phyloP scores from a whole-genome alignment of 2,888 invertebrate genomes.

The Flexamia atlantica region DNA sequence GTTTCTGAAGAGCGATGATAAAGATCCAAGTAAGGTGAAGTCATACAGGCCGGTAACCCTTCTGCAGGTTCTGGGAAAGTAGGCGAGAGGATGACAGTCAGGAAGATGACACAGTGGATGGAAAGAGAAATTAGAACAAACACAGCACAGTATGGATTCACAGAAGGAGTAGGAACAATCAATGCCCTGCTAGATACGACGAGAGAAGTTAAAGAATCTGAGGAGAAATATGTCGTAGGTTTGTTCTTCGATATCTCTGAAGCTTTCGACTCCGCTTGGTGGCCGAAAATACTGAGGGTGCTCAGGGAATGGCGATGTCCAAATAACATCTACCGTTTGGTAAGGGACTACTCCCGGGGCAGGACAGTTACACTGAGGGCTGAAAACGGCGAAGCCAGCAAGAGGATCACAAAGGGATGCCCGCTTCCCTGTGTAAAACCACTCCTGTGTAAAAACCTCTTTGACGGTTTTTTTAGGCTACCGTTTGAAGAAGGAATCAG shows the following conservation, averaged over 20 bases:
- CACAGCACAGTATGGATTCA: neutral
- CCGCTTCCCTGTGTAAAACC: no score
- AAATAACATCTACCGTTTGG: no score
- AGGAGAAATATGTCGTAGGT: neutral
- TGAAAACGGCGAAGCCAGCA: no score
- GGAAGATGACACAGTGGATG: neutral
- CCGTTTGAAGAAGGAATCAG: no score
- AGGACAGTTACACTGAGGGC: no score
- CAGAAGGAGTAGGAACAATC: neutral
- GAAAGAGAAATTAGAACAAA: neutral
- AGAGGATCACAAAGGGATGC: no score
- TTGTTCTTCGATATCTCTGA: slow-evolving; percentile 9
- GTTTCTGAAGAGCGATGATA: slow-evolving; percentile 14
- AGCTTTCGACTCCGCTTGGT: slow-evolving; percentile 3
- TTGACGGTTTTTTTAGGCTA: no score
- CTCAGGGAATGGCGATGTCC: no score
- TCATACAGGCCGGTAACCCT: slow-evolving; percentile 16
- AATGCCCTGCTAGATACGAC: neutral
- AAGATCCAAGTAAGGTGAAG: slow-evolving; percentile 7
- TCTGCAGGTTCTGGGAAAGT: neutral
- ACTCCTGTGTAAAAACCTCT: no score
- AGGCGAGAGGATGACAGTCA: neutral
- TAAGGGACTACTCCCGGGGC: no score
- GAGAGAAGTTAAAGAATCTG: neutral
- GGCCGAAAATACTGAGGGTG: no score